Conservation (phyloP, 2,888 invertebrate genomes). For the Linyphia triangularis region DNA sequence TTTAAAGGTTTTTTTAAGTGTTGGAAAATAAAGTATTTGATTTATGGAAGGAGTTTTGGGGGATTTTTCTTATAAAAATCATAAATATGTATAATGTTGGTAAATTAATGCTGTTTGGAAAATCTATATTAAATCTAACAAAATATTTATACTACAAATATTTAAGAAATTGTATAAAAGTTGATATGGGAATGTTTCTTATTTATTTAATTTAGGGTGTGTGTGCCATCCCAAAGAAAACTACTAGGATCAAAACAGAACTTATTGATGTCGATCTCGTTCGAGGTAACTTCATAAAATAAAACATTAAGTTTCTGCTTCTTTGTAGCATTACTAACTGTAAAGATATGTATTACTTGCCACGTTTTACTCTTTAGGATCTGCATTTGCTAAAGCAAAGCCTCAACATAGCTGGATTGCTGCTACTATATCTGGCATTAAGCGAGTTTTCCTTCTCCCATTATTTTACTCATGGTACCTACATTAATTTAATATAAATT, state of each 20-base stretch:
- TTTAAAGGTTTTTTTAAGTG: too few species aligned
- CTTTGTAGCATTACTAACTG: neutral
- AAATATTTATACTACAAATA: too few species aligned
- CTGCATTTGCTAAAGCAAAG: constrained; percentile 96
- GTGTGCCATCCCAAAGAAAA: constrained; percentile 88
- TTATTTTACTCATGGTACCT: constrained; percentile 89
- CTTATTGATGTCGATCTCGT: constrained; percentile 97
- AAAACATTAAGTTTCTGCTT: neutral
- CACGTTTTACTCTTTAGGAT: constrained; percentile 84
- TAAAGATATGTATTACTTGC: neutral
- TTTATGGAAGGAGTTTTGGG: too few species aligned
- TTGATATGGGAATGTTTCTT: too few species aligned
- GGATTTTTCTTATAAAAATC: too few species aligned
- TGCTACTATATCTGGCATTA: constrained; percentile 89
- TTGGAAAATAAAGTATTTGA: too few species aligned
- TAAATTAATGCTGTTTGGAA: too few species aligned
- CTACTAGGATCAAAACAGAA: constrained; percentile 91
- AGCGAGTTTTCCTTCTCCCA: constrained; percentile 91
- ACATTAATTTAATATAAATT: too few species aligned
- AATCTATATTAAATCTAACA: too few species aligned
- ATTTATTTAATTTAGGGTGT: constrained; percentile 83
- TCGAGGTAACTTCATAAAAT: constrained; percentile 83
- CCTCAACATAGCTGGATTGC: constrained; percentile 94
- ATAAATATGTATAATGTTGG: too few species aligned
- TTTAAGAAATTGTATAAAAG: too few species aligned